Percentiles rank a stretch among this genome's conserved stretches.
phyloP scores from a whole-genome alignment of 2,888 invertebrate species.

The Lithosia quadra region DNA sequence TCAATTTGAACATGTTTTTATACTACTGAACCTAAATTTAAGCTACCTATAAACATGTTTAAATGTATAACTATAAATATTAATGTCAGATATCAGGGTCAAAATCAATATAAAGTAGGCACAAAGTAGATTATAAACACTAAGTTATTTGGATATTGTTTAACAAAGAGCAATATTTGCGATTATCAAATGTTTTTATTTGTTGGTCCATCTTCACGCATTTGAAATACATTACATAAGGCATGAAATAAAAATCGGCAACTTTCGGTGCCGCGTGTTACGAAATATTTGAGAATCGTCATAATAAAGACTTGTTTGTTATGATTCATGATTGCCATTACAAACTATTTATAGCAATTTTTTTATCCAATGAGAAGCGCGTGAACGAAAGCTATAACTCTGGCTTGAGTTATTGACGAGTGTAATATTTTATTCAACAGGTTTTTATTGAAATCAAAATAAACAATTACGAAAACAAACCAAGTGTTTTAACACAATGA shows the following conservation, averaged over 20 bases:
- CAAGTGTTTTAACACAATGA: background rate
- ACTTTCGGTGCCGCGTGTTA: background rate
- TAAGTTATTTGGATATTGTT: background rate
- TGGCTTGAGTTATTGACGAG: background rate
- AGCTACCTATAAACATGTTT: too few species aligned
- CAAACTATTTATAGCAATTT: slow-evolving; percentile 1
- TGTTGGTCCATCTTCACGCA: too few species aligned
- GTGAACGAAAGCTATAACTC: background rate
- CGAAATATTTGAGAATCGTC: background rate
- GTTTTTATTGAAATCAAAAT: slow-evolving; percentile 1
- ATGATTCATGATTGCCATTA: background rate
- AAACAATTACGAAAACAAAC: slow-evolving; percentile 1
- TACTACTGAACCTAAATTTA: too few species aligned
- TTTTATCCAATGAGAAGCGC: background rate
- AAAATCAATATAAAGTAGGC: too few species aligned
- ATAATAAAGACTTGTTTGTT: background rate
- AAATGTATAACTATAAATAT: too few species aligned
- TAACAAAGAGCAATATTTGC: background rate
- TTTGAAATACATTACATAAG: background rate
- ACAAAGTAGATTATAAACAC: background rate
- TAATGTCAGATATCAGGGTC: too few species aligned
- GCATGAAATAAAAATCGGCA: background rate
- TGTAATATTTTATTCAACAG: slow-evolving; percentile 1
- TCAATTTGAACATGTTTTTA: too few species aligned
- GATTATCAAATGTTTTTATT: background rate